Percentiles rank a stretch among this genome's conserved stretches.
These are phyloP conservation scores for Lasiommata megera DNA, from an alignment of 2,888 invertebrate species.

Conservation along the genomic window DNA sequence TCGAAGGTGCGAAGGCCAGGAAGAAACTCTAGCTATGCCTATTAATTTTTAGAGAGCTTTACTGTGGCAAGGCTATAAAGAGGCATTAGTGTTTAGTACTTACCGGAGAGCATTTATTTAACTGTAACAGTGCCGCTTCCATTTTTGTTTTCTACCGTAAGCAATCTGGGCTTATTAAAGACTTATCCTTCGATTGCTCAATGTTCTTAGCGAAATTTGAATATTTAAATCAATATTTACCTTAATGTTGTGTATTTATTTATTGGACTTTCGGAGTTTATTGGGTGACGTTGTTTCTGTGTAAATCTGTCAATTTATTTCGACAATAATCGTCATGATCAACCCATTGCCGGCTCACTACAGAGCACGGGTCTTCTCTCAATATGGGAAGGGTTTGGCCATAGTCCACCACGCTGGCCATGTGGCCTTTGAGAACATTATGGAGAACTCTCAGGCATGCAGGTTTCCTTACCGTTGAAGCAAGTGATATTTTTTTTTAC, in stretches of 20 bases:
- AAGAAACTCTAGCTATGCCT: conserved; percentile 11
- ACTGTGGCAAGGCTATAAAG: conserved; percentile 26
- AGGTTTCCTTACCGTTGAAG: too few species aligned
- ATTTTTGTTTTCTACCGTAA: conserved; percentile 39
- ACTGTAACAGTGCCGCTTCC: conserved; percentile 42
- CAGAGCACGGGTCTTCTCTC: too few species aligned
- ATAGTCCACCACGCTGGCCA: too few species aligned
- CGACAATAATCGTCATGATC: too few species aligned
- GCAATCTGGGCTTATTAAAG: conserved; percentile 50
- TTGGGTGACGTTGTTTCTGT: conserved; percentile 18
- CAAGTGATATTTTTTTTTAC: too few species aligned
- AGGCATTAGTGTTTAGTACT: conserved; percentile 41
- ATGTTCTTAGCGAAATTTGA: conserved; percentile 43
- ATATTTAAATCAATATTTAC: conserved; percentile 28
- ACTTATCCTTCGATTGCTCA: conserved; percentile 58
- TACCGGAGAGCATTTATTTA: conserved; percentile 47
- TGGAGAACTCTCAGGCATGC: too few species aligned
- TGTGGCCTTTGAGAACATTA: too few species aligned
- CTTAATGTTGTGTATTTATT: conserved; percentile 34
- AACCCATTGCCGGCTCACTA: too few species aligned
- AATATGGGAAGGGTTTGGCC: too few species aligned
- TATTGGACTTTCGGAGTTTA: conserved; percentile 33
- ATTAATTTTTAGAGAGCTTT: conserved; percentile 24
- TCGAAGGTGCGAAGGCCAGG: too few species aligned
- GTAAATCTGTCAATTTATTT: conserved; percentile 6